Conservation (phyloP, 2,888 invertebrate species). For the Protonemura montana region DNA sequence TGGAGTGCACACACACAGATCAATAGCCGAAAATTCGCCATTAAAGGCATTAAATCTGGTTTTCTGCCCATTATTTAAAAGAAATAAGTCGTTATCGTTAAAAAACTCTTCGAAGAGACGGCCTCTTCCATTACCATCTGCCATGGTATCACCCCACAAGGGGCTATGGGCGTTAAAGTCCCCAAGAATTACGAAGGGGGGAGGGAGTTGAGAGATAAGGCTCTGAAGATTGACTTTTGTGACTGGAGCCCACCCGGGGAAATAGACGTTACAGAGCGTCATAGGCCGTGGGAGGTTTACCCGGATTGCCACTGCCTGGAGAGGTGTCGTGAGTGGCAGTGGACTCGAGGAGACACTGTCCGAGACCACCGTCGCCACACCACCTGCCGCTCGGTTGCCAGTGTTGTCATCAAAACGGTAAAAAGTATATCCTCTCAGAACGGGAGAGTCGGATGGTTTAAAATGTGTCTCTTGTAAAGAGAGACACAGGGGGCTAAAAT, state of each 20-base stretch:
- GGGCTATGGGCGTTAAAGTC: constrained; percentile 33
- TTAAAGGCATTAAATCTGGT: constrained; percentile 22
- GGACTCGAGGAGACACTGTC: not conserved
- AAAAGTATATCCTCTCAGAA: constrained; percentile 1
- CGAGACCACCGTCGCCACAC: constrained; percentile 15
- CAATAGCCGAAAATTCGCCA: constrained; percentile 17
- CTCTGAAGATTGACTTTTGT: not conserved
- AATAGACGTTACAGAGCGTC: constrained; percentile 18
- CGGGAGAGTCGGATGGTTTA: constrained; percentile 13
- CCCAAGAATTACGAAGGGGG: constrained; percentile 20
- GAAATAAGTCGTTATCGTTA: constrained; percentile 18
- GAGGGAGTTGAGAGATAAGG: constrained; percentile 16
- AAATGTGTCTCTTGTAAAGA: constrained; percentile 38
- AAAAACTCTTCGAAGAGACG: constrained; percentile 33
- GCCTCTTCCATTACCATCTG: constrained; percentile 30
- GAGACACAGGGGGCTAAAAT: constrained; percentile 29
- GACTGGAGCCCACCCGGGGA: constrained; percentile 22
- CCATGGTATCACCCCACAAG: constrained; percentile 29
- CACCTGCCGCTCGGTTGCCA: constrained; percentile 26
- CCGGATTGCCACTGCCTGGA: constrained; percentile 31
- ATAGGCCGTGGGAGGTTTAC: constrained; percentile 20
- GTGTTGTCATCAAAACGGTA: constrained; percentile 12
- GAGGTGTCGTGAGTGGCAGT: constrained; percentile 23
- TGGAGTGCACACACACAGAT: constrained; percentile 14
- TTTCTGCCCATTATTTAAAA: constrained; percentile 22